Conservation (phyloP, 2,888 invertebrate species). For the Aporophyla nigra region DNA sequence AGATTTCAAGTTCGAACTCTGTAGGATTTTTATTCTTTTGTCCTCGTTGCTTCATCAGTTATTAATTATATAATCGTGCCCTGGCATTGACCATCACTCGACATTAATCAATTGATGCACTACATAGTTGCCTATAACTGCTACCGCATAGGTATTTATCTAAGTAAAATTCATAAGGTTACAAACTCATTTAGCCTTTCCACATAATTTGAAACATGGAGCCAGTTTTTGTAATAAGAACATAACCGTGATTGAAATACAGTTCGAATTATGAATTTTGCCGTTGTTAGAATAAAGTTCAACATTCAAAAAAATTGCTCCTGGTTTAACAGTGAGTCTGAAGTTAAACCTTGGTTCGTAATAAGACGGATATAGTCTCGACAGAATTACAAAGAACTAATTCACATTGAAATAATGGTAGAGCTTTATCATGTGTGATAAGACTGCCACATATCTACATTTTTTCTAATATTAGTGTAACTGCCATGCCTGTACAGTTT, state of each 20-base stretch:
- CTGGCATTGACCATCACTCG: constrained; percentile 39
- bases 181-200: too few relatives aligned
- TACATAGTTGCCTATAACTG: neutral
- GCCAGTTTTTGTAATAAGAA: too few relatives aligned
- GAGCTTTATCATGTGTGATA: neutral
- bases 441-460: too few relatives aligned
- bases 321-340: too few relatives aligned
- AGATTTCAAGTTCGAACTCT: neutral
- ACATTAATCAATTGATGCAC: constrained; percentile 32
- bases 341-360: too few relatives aligned
- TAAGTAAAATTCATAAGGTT: neutral
- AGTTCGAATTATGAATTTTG: too few relatives aligned
- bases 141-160: neutral
- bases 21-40: neutral
- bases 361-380: neutral
- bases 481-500: too few relatives aligned
- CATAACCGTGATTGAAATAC: too few relatives aligned
- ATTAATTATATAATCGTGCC: constrained; percentile 45
- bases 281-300: too few relatives aligned
- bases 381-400: neutral
- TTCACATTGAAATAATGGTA: neutral
- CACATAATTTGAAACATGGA: too few relatives aligned
- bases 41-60: neutral
- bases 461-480: too few relatives aligned
- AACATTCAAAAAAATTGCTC: too few relatives aligned